Conservation (phyloP, 2,888 invertebrate species). For the Anodontia alba region DNA sequence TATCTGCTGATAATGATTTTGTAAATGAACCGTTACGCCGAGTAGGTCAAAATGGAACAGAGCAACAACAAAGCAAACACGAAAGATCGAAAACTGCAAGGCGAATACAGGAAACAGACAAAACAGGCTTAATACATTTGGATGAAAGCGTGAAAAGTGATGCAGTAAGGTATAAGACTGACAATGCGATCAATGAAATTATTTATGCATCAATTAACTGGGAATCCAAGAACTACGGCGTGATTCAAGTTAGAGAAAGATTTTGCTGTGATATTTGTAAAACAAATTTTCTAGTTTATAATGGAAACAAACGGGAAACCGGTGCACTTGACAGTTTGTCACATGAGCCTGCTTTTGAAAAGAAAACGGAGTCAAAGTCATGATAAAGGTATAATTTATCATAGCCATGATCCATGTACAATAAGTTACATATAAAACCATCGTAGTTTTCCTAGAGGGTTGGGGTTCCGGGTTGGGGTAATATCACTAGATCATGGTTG, state of each 20-base stretch:
- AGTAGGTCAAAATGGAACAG: background rate
- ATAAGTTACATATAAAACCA: no score
- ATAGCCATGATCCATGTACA: no score
- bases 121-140: background rate
- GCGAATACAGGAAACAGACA: background rate
- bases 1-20: background rate
- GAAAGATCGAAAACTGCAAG: no score
- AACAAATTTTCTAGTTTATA: background rate
- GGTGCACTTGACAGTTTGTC: no score
- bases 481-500: no score
- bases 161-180: background rate
- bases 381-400: no score
- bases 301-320: background rate
- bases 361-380: no score
- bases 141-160: background rate
- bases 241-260: background rate
- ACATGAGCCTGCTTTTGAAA: no score
- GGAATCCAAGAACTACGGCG: background rate
- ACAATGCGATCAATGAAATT: background rate
- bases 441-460: no score
- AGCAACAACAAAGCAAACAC: no score
- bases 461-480: no score
- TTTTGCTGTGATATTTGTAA: slow-evolving; percentile 7
- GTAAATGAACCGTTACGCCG: background rate
- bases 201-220: slow-evolving; percentile 3